phyloP scores from a whole-genome alignment of 2,888 invertebrate species.

The Leptopilina myrica region DNA sequence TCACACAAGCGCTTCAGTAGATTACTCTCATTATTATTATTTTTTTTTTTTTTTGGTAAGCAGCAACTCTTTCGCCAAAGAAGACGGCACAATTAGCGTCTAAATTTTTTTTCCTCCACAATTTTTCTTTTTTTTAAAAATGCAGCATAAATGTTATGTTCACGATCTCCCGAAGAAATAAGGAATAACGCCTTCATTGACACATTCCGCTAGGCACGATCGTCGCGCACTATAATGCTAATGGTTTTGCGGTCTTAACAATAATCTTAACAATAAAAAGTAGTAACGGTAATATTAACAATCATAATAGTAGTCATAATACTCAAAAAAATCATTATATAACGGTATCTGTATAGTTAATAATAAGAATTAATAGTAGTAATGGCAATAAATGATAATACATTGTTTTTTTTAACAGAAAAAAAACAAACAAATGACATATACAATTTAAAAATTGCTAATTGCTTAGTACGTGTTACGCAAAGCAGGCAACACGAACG shows the following conservation, averaged over 20 bases:
- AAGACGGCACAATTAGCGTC: neutral
- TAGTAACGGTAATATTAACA: conserved; percentile 66
- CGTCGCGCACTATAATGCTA: conserved; percentile 57
- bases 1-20: neutral
- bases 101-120: neutral
- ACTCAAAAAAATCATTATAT: conserved; percentile 56
- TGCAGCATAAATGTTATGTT: conserved; percentile 10
- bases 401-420: conserved; percentile 55
- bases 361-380: conserved; percentile 55
- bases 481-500: conserved; percentile 51
- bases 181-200: conserved; percentile 51
- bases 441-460: conserved; percentile 51
- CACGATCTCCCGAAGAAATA: conserved; percentile 58
- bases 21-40: no score
- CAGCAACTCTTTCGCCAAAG: neutral
- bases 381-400: conserved; percentile 61
- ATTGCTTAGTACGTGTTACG: conserved; percentile 49
- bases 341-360: conserved; percentile 55
- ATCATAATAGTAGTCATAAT: conserved; percentile 60
- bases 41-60: neutral
- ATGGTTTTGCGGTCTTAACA: conserved; percentile 64
- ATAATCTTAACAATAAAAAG: conserved; percentile 67
- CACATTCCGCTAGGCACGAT: conserved; percentile 51
- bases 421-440: conserved; percentile 46
- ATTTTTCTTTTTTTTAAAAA: neutral